These are phyloP conservation scores for Caenorhabditis auriculariae DNA, from an alignment of 2,888 invertebrate species.

Conservation along the genomic window DNA sequence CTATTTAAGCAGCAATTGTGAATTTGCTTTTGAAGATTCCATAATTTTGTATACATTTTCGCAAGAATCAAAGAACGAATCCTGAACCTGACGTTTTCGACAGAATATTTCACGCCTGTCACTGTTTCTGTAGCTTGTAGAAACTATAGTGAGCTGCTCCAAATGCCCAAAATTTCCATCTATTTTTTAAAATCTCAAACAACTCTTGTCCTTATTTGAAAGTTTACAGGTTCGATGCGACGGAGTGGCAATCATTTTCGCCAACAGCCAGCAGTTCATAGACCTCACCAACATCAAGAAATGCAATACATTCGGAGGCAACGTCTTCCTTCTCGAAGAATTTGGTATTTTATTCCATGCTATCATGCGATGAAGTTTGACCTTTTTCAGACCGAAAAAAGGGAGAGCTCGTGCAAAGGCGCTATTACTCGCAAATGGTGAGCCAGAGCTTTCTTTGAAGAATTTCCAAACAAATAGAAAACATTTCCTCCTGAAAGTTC, in stretches of 20 bases:
- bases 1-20: background rate
- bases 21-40: background rate
- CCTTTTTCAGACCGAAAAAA: slow-evolving; percentile 89
- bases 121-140: no score
- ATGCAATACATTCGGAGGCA: slow-evolving; percentile 98
- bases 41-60: background rate
- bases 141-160: no score
- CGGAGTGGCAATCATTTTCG: slow-evolving; percentile 96
- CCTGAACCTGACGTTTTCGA: no score
- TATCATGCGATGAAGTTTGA: background rate
- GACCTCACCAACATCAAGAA: slow-evolving; percentile 97
- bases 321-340: slow-evolving; percentile 98
- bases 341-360: slow-evolving; percentile 79
- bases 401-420: slow-evolving; percentile 89
- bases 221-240: slow-evolving; percentile 81
- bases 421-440: slow-evolving; percentile 97
- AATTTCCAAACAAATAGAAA: background rate
- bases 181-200: background rate
- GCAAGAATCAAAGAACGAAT: no score
- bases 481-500: no score
- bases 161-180: background rate
- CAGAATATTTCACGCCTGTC: no score
- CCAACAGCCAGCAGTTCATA: slow-evolving; percentile 99
- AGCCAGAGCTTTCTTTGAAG: slow-evolving; percentile 65
- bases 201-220: background rate